These are phyloP conservation scores for Macrophya annulata DNA, from an alignment of 2,888 invertebrate genomes.

Conservation along the genomic window DNA sequence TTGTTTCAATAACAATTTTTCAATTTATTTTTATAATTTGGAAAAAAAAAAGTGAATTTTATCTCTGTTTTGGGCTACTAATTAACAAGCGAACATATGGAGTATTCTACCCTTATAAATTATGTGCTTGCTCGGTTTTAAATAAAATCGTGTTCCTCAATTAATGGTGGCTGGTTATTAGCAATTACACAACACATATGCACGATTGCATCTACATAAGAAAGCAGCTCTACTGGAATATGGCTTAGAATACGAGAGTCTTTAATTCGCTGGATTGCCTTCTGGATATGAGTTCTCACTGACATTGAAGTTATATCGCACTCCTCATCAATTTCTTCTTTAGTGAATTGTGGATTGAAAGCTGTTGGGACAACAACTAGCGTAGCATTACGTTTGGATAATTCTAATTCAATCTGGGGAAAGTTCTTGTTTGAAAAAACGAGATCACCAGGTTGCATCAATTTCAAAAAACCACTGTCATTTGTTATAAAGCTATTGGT, in stretches of 20 bases:
- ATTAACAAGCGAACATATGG: not conserved
- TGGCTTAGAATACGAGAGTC: slow-evolving; percentile 46
- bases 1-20: not conserved
- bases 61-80: not conserved
- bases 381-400: not conserved
- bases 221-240: slow-evolving; percentile 47
- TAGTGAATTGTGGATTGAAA: slow-evolving; percentile 38
- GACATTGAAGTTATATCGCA: slow-evolving; percentile 37
- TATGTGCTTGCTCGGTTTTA: not conserved
- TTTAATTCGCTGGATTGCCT: slow-evolving; percentile 56
- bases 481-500: slow-evolving; percentile 65
- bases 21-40: not conserved
- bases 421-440: not conserved
- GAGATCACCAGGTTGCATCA: slow-evolving; percentile 59
- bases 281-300: slow-evolving; percentile 48
- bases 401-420: slow-evolving; percentile 13
- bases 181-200: slow-evolving; percentile 59
- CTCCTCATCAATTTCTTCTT: slow-evolving; percentile 30
- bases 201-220: slow-evolving; percentile 54
- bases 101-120: not conserved
- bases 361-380: not conserved
- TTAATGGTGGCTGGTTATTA: slow-evolving; percentile 28
- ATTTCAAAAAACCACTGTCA: slow-evolving; percentile 64
- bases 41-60: not conserved
- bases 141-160: not conserved